These are phyloP conservation scores for Hanleya hanleyi DNA, from an alignment of 2,888 invertebrate species.

Conservation along the genomic window DNA sequence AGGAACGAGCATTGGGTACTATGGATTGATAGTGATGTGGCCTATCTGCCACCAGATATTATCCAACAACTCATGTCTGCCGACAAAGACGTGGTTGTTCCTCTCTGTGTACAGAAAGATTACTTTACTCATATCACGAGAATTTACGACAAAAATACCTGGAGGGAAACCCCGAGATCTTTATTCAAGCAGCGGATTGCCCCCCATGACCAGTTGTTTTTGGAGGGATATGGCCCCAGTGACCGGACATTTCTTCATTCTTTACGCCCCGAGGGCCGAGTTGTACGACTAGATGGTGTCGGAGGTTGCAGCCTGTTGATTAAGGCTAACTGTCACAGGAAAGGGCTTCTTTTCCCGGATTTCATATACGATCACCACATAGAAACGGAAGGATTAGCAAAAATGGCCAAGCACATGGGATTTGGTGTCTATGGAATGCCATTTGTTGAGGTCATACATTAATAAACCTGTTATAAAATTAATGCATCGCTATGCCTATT, in stretches of 20 bases:
- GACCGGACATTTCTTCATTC: slow-evolving; percentile 29
- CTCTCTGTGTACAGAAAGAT: slow-evolving; percentile 35
- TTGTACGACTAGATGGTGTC: slow-evolving; percentile 44
- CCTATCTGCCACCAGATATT: slow-evolving; percentile 33
- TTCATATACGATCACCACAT: slow-evolving; percentile 42
- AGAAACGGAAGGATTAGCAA: slow-evolving; percentile 47
- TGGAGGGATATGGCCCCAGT: slow-evolving; percentile 42
- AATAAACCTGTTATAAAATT: too few species aligned
- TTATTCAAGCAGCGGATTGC: slow-evolving; percentile 8
- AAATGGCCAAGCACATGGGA: slow-evolving; percentile 39
- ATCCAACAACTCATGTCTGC: slow-evolving; percentile 38
- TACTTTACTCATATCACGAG: neutral
- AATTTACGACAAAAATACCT: slow-evolving; percentile 45
- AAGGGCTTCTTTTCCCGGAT: slow-evolving; percentile 43
- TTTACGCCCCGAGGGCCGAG: slow-evolving; percentile 23
- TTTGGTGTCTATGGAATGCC: slow-evolving; percentile 38
- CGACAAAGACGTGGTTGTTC: slow-evolving; percentile 34
- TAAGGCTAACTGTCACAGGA: slow-evolving; percentile 35
- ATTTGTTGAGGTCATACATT: slow-evolving; percentile 24
- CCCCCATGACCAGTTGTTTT: slow-evolving; percentile 32
- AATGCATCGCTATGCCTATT: too few species aligned
- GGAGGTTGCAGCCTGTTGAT: slow-evolving; percentile 43
- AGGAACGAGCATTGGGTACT: slow-evolving; percentile 36
- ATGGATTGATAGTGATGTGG: slow-evolving; percentile 46
- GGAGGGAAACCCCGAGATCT: slow-evolving; percentile 41